phyloP scores from a whole-genome alignment of 2,797 vertebrate genomes.

The Enteromius unitaeniatus region DNA sequence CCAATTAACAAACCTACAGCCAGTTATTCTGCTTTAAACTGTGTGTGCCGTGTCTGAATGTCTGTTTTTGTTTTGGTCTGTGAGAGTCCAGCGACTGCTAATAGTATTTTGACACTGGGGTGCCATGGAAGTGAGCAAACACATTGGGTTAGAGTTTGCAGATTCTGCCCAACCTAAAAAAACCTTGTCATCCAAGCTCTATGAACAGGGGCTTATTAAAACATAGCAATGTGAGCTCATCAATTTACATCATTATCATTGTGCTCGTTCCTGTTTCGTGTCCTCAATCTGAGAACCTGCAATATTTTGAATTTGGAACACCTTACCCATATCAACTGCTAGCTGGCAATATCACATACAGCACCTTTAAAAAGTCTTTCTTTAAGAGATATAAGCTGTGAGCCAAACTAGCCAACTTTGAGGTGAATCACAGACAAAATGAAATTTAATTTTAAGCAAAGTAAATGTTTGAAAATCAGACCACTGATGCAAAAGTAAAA shows the following conservation, averaged over 20 bases:
- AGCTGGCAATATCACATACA: too few species aligned
- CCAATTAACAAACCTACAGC: neutral
- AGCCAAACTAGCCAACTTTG: neutral
- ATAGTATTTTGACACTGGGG: neutral
- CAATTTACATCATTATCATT: too few species aligned
- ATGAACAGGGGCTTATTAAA: too few species aligned
- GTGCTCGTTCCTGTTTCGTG: too few species aligned
- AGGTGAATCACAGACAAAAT: neutral
- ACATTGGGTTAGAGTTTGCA: neutral
- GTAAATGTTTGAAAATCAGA: neutral
- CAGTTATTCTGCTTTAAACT: neutral
- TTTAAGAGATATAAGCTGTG: neutral
- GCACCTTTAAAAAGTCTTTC: neutral
- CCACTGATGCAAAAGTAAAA: neutral
- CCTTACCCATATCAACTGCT: too few species aligned
- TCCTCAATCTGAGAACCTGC: too few species aligned
- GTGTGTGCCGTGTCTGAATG: neutral
- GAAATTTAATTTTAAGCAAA: neutral
- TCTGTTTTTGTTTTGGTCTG: neutral
- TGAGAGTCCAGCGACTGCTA: neutral
- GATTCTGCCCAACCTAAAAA: neutral
- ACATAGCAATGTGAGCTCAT: too few species aligned
- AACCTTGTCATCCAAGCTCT: neutral
- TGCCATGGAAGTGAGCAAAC: neutral
- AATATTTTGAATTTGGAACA: too few species aligned